Evolutionary conservation across 2,113 vertebrate genomes (phyloP).

Genomic region (Cochlearius cochlearius): DNA sequence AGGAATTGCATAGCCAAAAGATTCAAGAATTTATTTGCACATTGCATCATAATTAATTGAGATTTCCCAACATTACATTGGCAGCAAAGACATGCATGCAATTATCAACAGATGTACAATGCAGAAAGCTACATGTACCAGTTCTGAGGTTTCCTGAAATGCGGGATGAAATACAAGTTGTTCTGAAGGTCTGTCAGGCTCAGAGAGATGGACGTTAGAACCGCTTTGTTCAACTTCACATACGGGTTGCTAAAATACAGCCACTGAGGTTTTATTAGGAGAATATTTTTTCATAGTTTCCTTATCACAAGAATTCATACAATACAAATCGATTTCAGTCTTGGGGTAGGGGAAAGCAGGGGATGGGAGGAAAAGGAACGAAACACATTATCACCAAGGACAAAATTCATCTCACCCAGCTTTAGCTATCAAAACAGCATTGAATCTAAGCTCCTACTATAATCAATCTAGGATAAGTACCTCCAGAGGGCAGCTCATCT

Average conservation of each 20-base stretch:
- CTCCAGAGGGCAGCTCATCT: background rate
- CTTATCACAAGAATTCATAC: background rate
- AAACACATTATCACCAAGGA: background rate
- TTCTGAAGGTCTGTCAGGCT: background rate
- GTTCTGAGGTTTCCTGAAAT: conserved; percentile 10
- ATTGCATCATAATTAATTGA: background rate
- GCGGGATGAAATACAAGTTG: background rate
- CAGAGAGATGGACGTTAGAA: background rate
- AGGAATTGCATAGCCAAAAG: background rate
- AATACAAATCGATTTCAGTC: background rate
- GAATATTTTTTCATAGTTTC: background rate
- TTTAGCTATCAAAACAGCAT: background rate
- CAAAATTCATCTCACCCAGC: background rate
- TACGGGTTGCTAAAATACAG: conserved; percentile 52
- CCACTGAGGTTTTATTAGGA: background rate
- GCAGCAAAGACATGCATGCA: background rate
- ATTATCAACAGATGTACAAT: background rate
- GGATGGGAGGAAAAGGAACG: background rate
- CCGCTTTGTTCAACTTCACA: background rate
- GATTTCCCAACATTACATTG: background rate
- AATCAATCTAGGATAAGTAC: background rate
- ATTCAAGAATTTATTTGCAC: background rate
- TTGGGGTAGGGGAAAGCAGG: background rate
- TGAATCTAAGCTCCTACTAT: background rate
- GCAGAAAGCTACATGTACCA: background rate